A percentile compares a stretch with the other conserved stretches of the same genome.
Evolutionary conservation across 2,113 vertebrate genomes (phyloP).

Genomic region (Bagarius yarrelli): DNA sequence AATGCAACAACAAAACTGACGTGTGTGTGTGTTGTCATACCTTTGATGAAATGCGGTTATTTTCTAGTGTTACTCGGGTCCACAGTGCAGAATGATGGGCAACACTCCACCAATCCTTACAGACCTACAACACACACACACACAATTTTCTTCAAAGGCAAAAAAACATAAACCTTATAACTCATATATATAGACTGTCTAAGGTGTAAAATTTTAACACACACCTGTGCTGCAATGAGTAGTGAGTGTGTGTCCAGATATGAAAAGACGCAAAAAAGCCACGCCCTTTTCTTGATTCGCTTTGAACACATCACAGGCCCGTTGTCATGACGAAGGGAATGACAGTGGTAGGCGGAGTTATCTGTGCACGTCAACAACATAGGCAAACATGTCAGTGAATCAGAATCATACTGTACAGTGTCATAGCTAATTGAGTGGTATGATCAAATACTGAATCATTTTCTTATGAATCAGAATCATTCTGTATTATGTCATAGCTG

Average conservation of each 20-base stretch:
- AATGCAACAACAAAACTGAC: not conserved
- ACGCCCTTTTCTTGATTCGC: constrained; percentile 80
- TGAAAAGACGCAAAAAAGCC: constrained; percentile 88
- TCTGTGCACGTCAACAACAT: constrained; percentile 1
- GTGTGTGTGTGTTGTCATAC: constrained; percentile 43
- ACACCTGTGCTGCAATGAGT: constrained; percentile 82
- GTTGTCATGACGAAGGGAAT: constrained; percentile 63
- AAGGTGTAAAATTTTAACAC: constrained; percentile 50
- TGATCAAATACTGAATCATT: not conserved
- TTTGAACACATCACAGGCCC: constrained; percentile 76
- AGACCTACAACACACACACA: constrained; percentile 75
- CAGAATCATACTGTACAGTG: not conserved
- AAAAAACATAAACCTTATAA: not conserved
- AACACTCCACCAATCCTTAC: constrained; percentile 85
- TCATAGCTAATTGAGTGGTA: not conserved
- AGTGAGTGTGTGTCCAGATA: constrained; percentile 85
- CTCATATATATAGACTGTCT: not conserved
- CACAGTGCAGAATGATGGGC: constrained; percentile 87
- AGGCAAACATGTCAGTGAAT: no score
- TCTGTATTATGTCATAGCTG: not conserved
- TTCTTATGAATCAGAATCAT: not conserved
- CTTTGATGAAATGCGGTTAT: constrained; percentile 73
- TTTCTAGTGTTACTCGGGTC: constrained; percentile 85
- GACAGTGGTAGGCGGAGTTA: constrained; percentile 43
- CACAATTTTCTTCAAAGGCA: not conserved